Base-by-base conservation (phyloP, 2,888 invertebrate genomes). In the Microplitis manilae region DNA sequence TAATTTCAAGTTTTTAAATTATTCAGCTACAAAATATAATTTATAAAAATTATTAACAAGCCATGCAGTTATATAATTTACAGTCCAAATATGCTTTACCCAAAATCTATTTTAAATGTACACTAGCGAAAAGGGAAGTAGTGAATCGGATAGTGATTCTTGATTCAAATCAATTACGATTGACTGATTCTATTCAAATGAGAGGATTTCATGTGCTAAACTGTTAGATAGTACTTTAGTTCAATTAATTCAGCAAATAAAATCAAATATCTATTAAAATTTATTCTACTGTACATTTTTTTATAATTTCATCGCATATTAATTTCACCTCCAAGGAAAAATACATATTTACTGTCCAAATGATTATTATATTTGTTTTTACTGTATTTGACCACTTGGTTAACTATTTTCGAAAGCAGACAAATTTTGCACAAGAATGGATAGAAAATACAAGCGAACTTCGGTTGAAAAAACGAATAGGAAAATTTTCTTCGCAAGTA, bases 111-210 rank as follows among this genome's bases (percentile, higher is more conserved):
- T 50, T 50, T 13, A 50, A 50, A 50, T 50, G 17, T 62, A 62
- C 20, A 62, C 62, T 7, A 62, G 15, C 15, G 15, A 62, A 62
- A 62, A 62, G 20, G 9, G 20, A 62, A 62, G 62, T 62, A 62
- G 15, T 20, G 61, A 71, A 71, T 64, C 72, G 15, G 62, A 72
- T 72, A 20, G 64, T 77, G 61, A 77, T 79, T 75, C 70, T 62
- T 73, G 73, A 78, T 79, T 79, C 71, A 70, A 70, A 79, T 77
- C 65, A 65, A 64, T 71, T 68, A 50, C 40, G 64, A 72, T 39
- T 61, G 61, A 73, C 64, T 40, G 68, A 74, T 76, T n/a, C 76
- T 75, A 78, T 79, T 67, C 68, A 15, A 50, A 62, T 20, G 68
- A 73, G 20, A 41, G 15, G 76, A 40, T n/a, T 15, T 17, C 38